Conservation (phyloP, 2,113 vertebrate genomes). For the Poecilia latipinna region DNA sequence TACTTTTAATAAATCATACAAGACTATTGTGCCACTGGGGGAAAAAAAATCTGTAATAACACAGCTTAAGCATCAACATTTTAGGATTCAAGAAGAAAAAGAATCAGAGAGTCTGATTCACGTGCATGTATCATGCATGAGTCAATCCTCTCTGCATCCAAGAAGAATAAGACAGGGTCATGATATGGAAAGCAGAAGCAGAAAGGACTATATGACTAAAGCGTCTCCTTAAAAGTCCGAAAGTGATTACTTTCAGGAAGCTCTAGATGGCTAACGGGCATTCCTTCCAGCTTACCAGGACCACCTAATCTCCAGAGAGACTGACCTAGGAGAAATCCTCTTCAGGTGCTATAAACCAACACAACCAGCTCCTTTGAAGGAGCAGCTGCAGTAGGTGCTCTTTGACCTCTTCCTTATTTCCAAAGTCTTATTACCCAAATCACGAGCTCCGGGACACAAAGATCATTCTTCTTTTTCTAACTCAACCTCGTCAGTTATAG, state of each 20-base stretch:
- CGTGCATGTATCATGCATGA: constrained; percentile 8
- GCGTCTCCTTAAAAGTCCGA: neutral
- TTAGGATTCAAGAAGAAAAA: neutral
- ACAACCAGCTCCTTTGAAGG: neutral
- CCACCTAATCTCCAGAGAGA: neutral
- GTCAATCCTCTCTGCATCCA: neutral
- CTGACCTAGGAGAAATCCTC: neutral
- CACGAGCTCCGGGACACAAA: neutral
- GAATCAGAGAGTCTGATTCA: neutral
- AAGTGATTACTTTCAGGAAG: neutral
- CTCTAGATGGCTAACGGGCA: neutral
- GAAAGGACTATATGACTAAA: neutral
- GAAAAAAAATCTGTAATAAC: neutral
- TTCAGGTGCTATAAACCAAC: neutral
- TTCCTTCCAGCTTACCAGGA: neutral
- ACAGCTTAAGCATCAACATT: neutral
- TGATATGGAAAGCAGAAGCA: neutral
- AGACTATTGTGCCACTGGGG: neutral
- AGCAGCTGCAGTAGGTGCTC: neutral
- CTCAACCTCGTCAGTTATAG: neutral
- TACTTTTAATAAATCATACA: neutral
- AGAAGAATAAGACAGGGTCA: neutral
- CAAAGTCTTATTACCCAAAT: neutral
- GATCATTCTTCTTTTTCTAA: neutral
- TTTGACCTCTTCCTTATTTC: neutral